phyloP scores from a whole-genome alignment of 1,140 invertebrate genomes.

The Pentalonia nigronervosa region DNA sequence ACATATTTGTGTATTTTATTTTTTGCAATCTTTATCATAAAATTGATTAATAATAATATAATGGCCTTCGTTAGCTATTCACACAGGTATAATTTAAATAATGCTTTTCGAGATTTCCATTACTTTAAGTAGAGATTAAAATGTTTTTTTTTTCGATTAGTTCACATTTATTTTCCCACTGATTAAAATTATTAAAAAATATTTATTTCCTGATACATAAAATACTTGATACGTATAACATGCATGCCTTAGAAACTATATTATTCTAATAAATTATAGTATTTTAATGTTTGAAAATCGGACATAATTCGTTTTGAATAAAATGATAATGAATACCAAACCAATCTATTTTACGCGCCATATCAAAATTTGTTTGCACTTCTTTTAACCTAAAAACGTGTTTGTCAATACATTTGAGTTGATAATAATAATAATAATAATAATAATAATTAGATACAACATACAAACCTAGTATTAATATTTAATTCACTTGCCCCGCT shows the following conservation, averaged over 20 bases:
- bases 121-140: neutral
- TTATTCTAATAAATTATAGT: neutral
- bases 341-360: neutral
- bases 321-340: neutral
- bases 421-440: neutral
- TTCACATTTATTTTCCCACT: neutral
- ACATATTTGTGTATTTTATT: conserved; percentile 4
- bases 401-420: neutral
- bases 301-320: neutral
- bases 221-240: neutral
- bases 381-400: neutral
- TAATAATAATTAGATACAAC: neutral
- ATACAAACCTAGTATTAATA: neutral
- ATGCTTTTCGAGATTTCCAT: neutral
- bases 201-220: neutral
- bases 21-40: neutral
- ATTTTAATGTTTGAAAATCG: neutral
- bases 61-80: neutral
- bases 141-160: neutral
- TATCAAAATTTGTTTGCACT: neutral
- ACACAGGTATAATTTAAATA: conserved; percentile 11
- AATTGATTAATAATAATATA: neutral
- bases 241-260: too few species aligned
- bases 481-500: neutral
- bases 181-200: neutral